A percentile compares a stretch with the other conserved stretches of the same genome.
These are phyloP conservation scores for Oreotrochilus melanogaster DNA, from an alignment of 2,113 vertebrate species.

Conservation along the genomic window DNA sequence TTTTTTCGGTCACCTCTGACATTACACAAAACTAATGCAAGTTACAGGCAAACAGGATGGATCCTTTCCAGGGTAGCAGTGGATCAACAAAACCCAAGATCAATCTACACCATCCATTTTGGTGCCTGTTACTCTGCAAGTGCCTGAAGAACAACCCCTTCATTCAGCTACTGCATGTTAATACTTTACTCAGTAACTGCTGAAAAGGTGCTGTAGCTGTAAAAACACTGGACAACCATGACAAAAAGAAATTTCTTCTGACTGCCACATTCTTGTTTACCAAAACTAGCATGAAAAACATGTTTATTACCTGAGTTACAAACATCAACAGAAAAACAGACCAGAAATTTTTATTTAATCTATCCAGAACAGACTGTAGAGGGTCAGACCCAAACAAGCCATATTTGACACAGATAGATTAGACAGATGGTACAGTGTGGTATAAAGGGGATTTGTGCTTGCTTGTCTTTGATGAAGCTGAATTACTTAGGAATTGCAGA, in stretches of 20 bases:
- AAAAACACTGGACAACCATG: neutral
- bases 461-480: slow-evolving; percentile 1
- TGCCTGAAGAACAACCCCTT: neutral
- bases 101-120: neutral
- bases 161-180: neutral
- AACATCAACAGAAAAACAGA: neutral
- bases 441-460: slow-evolving; percentile 49
- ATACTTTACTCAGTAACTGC: neutral
- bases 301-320: neutral
- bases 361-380: neutral
- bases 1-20: neutral
- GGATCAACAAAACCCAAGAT: neutral
- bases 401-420: slow-evolving; percentile 60
- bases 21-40: slow-evolving; percentile 6
- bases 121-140: neutral
- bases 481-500: slow-evolving; percentile 48
- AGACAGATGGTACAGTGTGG: slow-evolving; percentile 50
- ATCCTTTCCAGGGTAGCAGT: neutral
- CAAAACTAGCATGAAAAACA: neutral
- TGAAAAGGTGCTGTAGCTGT: neutral
- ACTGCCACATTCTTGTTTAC: neutral
- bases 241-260: neutral
- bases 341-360: neutral
- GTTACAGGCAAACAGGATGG: neutral
- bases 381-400: slow-evolving; percentile 54